Evolutionary conservation across 2,888 invertebrate species (phyloP), one percentile per base, ranked within the genome.

Genomic region (Leptothorax acervorum): DNA sequence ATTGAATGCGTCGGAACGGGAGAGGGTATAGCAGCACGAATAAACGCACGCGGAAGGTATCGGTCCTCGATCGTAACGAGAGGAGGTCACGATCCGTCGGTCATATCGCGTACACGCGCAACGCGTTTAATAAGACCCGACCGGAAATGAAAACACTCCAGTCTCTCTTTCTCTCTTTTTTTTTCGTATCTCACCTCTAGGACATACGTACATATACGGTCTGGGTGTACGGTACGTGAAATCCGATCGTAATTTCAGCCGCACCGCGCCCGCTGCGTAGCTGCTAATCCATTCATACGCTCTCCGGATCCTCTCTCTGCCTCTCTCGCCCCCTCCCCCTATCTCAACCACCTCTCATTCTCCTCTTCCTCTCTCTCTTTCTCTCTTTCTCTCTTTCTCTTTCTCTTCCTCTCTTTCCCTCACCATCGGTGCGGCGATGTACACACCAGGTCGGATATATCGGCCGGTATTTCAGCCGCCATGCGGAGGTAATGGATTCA

Each of bases 401-500:
- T 84, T 83, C 85, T 87, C 82, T 85, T 83, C 82, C 78, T 82
- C 51, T 28, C 53, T 51, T 35, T 53, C 48, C 63, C 71, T 12
- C 75, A 12, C 62, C 89, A 90, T 90, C 87, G 90, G 91, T 90
- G 85, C 85, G 87, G 91, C 92, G 93, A 93, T 93, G 93, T 94
- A 94, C 93, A 93, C 93, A 93, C 92, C 92, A 91, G 93, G 91
- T 92, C 92, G 94, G 94, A 94, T 95, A 95, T 94, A 95, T 94
- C 94, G 94, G 94, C 92, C 94, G 94, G 95, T 95, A 95, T 95
- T 95, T 95, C 94, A 95, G 94, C 94, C 95, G 93, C 95, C 95
- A 95, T 95, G 94, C 95, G 92, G 95, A 94, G 94, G 94, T 95
- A 95, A 95, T 95, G 95, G 95, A 95, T 95, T 95, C 95, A 95